Conservation (phyloP, 2,797 vertebrate species). For the Pseudotriccus pelzelni region DNA sequence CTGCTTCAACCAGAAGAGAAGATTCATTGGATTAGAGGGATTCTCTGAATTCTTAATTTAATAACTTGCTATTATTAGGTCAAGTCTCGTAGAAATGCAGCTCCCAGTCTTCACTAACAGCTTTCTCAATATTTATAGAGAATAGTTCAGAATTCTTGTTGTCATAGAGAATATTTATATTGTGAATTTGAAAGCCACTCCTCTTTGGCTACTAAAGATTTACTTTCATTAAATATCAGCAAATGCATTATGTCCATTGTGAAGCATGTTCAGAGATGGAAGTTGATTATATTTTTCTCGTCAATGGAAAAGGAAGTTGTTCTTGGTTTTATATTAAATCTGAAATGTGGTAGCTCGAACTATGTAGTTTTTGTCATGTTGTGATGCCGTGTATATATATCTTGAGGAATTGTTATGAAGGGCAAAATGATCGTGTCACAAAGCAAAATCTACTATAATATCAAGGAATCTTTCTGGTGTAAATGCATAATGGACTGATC, state of each 20-base stretch:
- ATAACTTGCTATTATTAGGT: not conserved
- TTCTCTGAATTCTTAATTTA: not conserved
- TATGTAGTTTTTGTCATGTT: not conserved
- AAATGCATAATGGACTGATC: not conserved
- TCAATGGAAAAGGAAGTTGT: not conserved
- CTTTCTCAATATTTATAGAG: not conserved
- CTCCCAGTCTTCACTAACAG: not conserved
- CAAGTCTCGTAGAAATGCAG: not conserved
- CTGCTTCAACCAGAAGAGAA: not conserved
- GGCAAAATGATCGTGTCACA: not conserved
- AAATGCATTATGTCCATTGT: not conserved
- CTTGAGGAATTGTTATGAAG: not conserved
- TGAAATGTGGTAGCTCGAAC: not conserved
- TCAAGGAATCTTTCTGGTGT: not conserved
- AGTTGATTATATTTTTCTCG: not conserved
- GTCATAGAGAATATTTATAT: not conserved
- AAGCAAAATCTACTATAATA: not conserved
- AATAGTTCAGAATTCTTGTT: not conserved
- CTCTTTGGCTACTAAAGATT: not conserved
- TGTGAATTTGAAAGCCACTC: not conserved
- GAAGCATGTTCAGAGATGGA: not conserved
- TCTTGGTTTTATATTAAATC: slow-evolving; percentile 12
- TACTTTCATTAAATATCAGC: not conserved
- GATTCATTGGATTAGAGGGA: not conserved
- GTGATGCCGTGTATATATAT: not conserved